Base-by-base conservation (phyloP, 1,140 invertebrate species). In the Diorhabda carinulata region DNA sequence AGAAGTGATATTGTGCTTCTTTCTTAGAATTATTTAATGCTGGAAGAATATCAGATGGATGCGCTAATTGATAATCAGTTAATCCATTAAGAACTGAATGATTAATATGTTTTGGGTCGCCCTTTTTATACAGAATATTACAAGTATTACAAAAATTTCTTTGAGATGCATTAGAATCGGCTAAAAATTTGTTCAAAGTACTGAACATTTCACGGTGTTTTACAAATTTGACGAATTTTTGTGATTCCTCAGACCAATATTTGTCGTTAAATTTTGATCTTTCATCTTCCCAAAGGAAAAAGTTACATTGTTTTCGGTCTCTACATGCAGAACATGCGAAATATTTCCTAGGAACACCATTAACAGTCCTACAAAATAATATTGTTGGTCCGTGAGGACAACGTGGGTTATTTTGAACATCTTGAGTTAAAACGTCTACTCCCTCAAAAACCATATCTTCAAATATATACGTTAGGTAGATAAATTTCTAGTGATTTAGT, bases 281-380 rank as follows among this genome's bases (percentile, higher is more conserved):
- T 66, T 88, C 82, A 57, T 85, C 84, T 75, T 87, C 82, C 59
- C 86, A 83, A 9, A 88, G 80, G 72, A 86, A 88, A 78, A 92
- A 90, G 3, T 83, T 82, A 75, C 92, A 95, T 2, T 89, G 81
- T 77, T 92, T 93, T 71, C 85, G 80, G 75, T 92, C 88, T 68
- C 93, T 85, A 76, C 89, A 92, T 3, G 91, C 91, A 2, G 94
- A 89, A 79, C 94, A 96, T 1, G 89, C 87, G 81, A 86, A 95
- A 80, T 89, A 94, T 69, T 73, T 78, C 3, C 72, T 68, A 7
- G 73, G 78, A 41, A 73, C 69, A 5, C 78, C 77, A 43, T 83
- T 66, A 5, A 74, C 70, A 64, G 77, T 78, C 71, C 81, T 81
- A 43, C 85, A 86, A 84, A 92, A 92, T 70, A 91, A 80, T 67